Conservation (phyloP, 2,888 invertebrate genomes). For the Tipula helvola region DNA sequence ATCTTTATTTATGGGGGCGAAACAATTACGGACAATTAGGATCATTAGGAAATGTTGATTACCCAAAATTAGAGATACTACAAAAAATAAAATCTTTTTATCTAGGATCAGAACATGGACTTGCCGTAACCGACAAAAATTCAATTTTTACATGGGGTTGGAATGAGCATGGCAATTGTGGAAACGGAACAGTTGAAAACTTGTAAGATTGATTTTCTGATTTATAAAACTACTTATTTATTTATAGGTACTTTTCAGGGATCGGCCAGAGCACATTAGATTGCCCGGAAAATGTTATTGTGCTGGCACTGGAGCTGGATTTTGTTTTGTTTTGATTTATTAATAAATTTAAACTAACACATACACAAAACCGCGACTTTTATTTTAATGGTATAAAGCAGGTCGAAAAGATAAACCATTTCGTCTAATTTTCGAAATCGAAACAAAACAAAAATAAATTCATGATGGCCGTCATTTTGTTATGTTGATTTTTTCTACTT, state of each 20-base stretch:
- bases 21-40: slow-evolving; percentile 73
- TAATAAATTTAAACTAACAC: not conserved
- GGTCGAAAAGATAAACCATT: not conserved
- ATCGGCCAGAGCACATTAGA: slow-evolving; percentile 23
- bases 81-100: slow-evolving; percentile 12
- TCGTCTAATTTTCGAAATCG: slow-evolving; percentile 5
- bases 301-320: slow-evolving; percentile 31
- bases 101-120: slow-evolving; percentile 68
- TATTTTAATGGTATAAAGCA: not conserved
- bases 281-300: slow-evolving; percentile 25
- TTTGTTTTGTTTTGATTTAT: slow-evolving; percentile 27
- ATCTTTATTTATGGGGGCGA: slow-evolving; percentile 64
- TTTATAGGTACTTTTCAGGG: slow-evolving; percentile 22
- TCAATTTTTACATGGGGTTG: slow-evolving; percentile 71
- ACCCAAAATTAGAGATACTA: slow-evolving; percentile 21
- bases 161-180: slow-evolving; percentile 85
- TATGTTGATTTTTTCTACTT: slow-evolving; percentile 6
- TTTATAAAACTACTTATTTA: not conserved
- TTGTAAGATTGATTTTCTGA: slow-evolving; percentile 23
- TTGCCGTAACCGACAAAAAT: slow-evolving; percentile 52
- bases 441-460: not conserved
- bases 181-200: slow-evolving; percentile 41
- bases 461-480: slow-evolving; percentile 7
- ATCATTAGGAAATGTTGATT: slow-evolving; percentile 25
- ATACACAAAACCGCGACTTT: not conserved